Conservation (phyloP, 2,113 vertebrate genomes). For the Oreochromis spilurus region DNA sequence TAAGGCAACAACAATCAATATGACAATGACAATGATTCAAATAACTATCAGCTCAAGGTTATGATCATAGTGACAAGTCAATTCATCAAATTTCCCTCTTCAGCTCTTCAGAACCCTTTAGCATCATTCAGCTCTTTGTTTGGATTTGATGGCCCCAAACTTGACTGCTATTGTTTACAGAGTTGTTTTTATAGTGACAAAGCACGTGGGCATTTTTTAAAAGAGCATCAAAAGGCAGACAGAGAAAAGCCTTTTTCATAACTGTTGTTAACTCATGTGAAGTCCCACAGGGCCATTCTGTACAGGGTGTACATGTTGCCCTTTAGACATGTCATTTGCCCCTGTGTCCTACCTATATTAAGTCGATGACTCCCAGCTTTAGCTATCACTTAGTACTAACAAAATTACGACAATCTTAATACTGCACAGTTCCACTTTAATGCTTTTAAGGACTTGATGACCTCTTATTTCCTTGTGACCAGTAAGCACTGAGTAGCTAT, state of each 20-base stretch:
- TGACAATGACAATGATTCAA: not conserved
- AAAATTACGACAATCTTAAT: not conserved
- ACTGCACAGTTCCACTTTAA: not conserved
- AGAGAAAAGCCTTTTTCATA: not conserved
- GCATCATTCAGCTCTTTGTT: not conserved
- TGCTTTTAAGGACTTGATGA: not conserved
- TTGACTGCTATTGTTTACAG: not conserved
- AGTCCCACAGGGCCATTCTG: not conserved
- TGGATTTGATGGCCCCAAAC: not conserved
- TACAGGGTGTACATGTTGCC: not conserved
- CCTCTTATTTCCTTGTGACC: not conserved
- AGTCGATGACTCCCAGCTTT: not conserved
- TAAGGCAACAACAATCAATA: not conserved
- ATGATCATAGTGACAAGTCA: not conserved
- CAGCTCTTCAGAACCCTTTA: not conserved
- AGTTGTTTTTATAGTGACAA: not conserved
- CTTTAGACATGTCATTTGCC: not conserved
- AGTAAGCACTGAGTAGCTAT: not conserved
- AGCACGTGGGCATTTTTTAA: not conserved
- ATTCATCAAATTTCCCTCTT: not conserved
- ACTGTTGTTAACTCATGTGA: not conserved
- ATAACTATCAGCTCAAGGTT: not conserved
- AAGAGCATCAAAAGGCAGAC: not conserved
- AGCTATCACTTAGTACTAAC: not conserved
- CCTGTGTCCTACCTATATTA: not conserved